A percentile compares a stretch with the other conserved stretches of the same genome.
Evolutionary conservation across 1,140 invertebrate species (phyloP).

Genomic region (Caenorhabditis remanei): DNA sequence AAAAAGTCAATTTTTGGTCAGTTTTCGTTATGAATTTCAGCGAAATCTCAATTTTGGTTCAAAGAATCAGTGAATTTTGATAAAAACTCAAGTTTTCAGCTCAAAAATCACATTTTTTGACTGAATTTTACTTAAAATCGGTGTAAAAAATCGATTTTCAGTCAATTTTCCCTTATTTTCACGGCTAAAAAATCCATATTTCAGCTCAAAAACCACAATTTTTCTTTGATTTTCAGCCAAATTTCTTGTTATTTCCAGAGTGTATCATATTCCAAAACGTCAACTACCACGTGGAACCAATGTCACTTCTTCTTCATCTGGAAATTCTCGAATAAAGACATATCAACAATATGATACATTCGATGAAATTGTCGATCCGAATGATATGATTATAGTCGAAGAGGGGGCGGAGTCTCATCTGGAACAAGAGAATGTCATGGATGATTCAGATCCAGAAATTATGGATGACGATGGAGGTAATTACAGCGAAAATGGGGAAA

Average conservation of each 20-base stretch:
- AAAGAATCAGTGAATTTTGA: too few relatives aligned
- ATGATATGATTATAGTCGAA: not conserved
- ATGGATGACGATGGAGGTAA: slow-evolving; percentile 34
- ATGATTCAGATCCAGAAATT: slow-evolving; percentile 2
- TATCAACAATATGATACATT: slow-evolving; percentile 6
- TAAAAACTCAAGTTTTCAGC: not conserved
- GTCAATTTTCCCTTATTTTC: not conserved
- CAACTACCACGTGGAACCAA: not conserved
- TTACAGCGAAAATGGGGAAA: too few relatives aligned
- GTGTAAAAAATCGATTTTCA: not conserved
- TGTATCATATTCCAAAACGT: slow-evolving; percentile 31
- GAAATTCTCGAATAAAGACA: not conserved
- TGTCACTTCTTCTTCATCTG: too few relatives aligned
- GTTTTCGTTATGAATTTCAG: too few relatives aligned
- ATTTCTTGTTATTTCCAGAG: slow-evolving; percentile 16
- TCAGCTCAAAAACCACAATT: too few relatives aligned
- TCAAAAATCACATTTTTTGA: not conserved
- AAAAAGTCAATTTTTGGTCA: too few relatives aligned
- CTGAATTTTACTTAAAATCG: not conserved
- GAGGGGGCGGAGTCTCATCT: not conserved
- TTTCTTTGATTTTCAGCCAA: too few relatives aligned
- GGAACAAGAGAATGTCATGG: not conserved
- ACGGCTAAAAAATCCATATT: not conserved
- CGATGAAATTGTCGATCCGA: not conserved
- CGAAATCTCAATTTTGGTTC: too few relatives aligned